phyloP scores from a whole-genome alignment of 2,888 invertebrate species.

The Caenorhabditis sp. region DNA sequence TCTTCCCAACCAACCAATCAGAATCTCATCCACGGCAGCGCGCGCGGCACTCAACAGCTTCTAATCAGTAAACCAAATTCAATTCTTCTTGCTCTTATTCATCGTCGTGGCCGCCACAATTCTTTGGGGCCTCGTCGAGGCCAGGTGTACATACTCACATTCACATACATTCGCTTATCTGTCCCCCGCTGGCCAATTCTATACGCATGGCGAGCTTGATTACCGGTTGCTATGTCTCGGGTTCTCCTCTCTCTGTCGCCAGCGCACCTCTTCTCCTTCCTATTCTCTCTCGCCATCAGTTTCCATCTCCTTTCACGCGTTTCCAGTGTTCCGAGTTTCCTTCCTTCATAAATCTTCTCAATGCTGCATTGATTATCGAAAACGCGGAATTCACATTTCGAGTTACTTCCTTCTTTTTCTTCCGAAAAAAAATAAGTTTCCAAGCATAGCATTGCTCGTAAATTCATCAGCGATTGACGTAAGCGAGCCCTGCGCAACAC shows the following conservation, averaged over 20 bases:
- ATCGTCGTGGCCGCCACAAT: constrained; percentile 37
- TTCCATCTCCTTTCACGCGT: constrained; percentile 9
- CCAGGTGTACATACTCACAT: constrained; percentile 43
- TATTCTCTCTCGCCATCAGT: constrained; percentile 13
- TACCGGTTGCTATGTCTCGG: constrained; percentile 61
- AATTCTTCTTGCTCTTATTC: constrained; percentile 63
- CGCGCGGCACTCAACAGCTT: constrained; percentile 18
- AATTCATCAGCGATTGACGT: not conserved
- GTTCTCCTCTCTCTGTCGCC: constrained; percentile 46
- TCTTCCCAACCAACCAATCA: not conserved
- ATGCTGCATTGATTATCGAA: too few species aligned
- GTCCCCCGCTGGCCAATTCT: constrained; percentile 39
- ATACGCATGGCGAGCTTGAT: constrained; percentile 59
- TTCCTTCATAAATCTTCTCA: constrained; percentile 13
- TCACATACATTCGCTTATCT: constrained; percentile 56
- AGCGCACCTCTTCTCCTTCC: constrained; percentile 24
- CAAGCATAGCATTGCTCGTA: not conserved
- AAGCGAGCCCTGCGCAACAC: not conserved
- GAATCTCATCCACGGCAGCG: constrained; percentile 1
- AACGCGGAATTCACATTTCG: too few species aligned
- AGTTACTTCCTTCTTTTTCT: too few species aligned
- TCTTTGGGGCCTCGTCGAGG: constrained; percentile 9
- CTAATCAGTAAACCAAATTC: constrained; percentile 60
- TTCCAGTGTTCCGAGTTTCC: not conserved
- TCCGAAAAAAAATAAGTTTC: not conserved